Evolutionary conservation across 2,113 vertebrate genomes (phyloP).

Genomic region (Porphyrio hochstetteri): DNA sequence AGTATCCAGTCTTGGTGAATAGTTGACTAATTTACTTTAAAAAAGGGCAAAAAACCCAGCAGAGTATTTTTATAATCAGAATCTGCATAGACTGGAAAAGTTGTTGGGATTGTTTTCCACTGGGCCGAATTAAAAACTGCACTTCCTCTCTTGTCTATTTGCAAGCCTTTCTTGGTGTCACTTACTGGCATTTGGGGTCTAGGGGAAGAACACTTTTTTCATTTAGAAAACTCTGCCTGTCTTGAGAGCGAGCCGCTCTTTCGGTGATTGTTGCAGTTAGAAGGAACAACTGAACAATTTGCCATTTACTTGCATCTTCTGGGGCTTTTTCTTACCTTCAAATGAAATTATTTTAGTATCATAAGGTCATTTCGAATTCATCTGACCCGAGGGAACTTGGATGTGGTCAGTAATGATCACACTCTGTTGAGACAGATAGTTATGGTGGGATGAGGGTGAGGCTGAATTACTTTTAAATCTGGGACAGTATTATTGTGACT

Average conservation of each 20-base stretch:
- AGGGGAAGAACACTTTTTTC: not conserved
- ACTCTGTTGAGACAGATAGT: not conserved
- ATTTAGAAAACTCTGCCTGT: not conserved
- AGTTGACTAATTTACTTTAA: not conserved
- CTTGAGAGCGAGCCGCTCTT: not conserved
- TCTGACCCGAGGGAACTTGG: constrained; percentile 3
- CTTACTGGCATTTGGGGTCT: not conserved
- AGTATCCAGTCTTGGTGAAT: not conserved
- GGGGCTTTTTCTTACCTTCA: not conserved
- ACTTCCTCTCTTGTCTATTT: not conserved
- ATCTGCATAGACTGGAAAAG: not conserved
- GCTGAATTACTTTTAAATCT: constrained; percentile 53
- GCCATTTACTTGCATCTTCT: not conserved
- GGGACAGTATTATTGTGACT: constrained; percentile 9
- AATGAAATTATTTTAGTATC: constrained; percentile 20
- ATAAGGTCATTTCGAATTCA: not conserved
- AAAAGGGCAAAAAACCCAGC: not conserved
- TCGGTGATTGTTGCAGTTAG: not conserved
- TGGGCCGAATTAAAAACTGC: not conserved
- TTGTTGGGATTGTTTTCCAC: not conserved
- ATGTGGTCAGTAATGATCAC: not conserved
- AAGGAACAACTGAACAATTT: not conserved
- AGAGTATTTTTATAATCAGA: not conserved
- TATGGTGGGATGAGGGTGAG: not conserved
- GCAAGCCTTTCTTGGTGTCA: not conserved